Evolutionary conservation across 2,888 invertebrate species (phyloP).

Genomic region (Idaea straminata): DNA sequence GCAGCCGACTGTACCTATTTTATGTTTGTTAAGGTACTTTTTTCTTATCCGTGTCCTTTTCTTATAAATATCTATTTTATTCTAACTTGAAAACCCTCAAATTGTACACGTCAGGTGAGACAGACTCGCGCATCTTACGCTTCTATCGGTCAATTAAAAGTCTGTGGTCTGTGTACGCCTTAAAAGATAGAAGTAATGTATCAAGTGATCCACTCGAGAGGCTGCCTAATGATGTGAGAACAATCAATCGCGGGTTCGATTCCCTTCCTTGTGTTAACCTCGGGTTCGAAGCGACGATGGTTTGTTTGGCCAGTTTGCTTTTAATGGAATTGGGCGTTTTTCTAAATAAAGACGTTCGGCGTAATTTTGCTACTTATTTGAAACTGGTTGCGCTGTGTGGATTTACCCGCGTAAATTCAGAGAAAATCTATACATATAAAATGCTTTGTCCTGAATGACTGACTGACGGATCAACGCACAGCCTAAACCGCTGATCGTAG

Average conservation of each 20-base stretch:
- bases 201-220: constrained; percentile 36
- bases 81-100: too few species aligned
- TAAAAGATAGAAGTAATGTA: constrained; percentile 41
- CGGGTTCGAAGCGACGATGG: background rate
- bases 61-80: too few species aligned
- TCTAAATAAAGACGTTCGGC: background rate
- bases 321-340: background rate
- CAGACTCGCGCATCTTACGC: too few species aligned
- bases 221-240: constrained; percentile 54
- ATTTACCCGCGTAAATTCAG: too few species aligned
- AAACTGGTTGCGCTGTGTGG: background rate
- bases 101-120: too few species aligned
- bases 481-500: too few species aligned
- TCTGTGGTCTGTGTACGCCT: constrained; percentile 13
- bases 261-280: background rate
- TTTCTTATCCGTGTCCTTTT: too few species aligned
- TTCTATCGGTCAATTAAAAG: background rate
- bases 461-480: too few species aligned
- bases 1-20: too few species aligned
- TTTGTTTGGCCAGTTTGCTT: background rate
- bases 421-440: too few species aligned
- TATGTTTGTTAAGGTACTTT: too few species aligned
- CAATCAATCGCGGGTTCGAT: constrained; percentile 42
- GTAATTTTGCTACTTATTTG: background rate
- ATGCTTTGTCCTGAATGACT: too few species aligned